Percentiles rank a stretch among this genome's conserved stretches.
These are phyloP conservation scores for Pterocles burchelli DNA, from an alignment of 2,113 vertebrate species.

Conservation along the genomic window DNA sequence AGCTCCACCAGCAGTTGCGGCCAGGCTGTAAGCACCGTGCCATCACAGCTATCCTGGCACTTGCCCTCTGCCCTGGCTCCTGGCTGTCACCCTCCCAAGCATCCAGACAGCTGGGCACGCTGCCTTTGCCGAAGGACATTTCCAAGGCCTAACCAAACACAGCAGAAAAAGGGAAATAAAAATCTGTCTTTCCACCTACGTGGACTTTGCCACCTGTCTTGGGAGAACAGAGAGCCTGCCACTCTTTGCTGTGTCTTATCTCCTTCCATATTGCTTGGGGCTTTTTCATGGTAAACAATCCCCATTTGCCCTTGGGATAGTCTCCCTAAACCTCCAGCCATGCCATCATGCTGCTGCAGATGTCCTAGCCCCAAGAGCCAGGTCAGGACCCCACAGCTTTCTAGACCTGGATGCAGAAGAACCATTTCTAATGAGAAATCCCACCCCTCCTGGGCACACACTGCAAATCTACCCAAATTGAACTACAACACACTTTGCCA, in stretches of 20 bases:
- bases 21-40: not conserved
- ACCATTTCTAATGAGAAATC: not conserved
- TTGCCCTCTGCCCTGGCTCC: not conserved
- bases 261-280: not conserved
- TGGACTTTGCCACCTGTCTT: not conserved
- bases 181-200: not conserved
- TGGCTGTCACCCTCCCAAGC: not conserved
- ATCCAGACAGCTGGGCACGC: rapidly evolving
- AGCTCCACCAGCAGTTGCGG: not conserved
- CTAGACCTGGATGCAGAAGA: not conserved
- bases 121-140: rapidly evolving
- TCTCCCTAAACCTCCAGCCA: not conserved
- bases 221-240: not conserved
- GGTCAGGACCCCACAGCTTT: not conserved
- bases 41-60: rapidly evolving
- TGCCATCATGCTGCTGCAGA: rapidly evolving
- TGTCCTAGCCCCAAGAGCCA: not conserved
- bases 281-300: not conserved
- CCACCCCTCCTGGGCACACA: rapidly evolving
- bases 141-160: not conserved
- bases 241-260: not conserved
- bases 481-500: not conserved
- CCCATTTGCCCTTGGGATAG: not conserved
- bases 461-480: not conserved
- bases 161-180: not conserved